Evolutionary conservation across 2,113 vertebrate species (phyloP), one percentile per base, ranked within the genome.

Genomic region (Gadus macrocephalus): DNA sequence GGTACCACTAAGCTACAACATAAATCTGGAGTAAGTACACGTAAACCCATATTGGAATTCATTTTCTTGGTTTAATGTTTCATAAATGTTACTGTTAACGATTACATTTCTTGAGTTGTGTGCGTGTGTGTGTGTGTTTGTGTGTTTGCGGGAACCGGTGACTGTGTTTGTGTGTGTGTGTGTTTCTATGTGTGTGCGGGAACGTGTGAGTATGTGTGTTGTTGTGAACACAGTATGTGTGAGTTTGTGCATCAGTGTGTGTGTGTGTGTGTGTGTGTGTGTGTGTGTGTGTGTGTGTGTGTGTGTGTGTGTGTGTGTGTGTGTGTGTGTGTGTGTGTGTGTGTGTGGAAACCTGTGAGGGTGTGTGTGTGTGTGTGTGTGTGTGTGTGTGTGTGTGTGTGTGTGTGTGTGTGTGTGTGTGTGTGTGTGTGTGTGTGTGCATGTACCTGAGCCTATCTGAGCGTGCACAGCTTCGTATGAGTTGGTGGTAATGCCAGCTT

Each of bases 191-290:
- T 31, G 28, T 35, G 31, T 35, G 31, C 6, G 31, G 31, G 31
- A 35, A 7, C 31, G 4, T 35, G 31, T 35, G 31, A 35, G 31
- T 35, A 7, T 11, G 53, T 55, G 53, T 55, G 15, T 16, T 2
- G 3, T 11, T 11, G 11, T 67, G 17, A 53, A 42, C 58, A 20
- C 1, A 20, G 49, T 56, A 20, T 28, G 53, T 56, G 60, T 62
- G 28, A 31, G 28, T 5, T 5, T 31, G 28, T 31, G 1, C 3
- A 5, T 31, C 3, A 31, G 53, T 59, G 56, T 69, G 67, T 60
- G 56, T 60, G 16, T 59, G 67, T 60, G 56, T 69, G 67, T 60
- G 67, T n/a, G 27, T 38, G 67, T 62, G 68, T 66, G n/a, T 15
- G 14, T 53, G 65, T 55, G 53, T 55, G 53, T 62, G 68, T 67